These are phyloP conservation scores for Olivierus martensii DNA, from an alignment of 1,140 invertebrate genomes.

Conservation along the genomic window DNA sequence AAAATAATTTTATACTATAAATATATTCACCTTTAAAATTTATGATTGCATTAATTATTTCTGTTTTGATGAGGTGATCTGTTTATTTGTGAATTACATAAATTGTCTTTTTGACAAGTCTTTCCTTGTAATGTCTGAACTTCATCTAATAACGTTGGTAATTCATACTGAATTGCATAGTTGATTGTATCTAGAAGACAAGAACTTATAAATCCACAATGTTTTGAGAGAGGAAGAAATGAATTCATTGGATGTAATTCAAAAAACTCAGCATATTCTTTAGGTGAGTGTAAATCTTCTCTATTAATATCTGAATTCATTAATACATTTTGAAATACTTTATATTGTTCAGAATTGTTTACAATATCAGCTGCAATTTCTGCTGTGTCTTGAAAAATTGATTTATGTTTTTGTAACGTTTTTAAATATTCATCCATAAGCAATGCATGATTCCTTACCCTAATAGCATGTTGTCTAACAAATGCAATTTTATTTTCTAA, in stretches of 20 bases:
- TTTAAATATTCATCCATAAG: slow-evolving; percentile 90
- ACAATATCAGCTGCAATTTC: slow-evolving; percentile 47
- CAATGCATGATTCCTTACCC: slow-evolving; percentile 87
- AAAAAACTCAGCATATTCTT: slow-evolving; percentile 83
- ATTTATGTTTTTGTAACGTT: slow-evolving; percentile 85
- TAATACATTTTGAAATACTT: slow-evolving; percentile 72
- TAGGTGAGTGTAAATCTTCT: slow-evolving; percentile 79
- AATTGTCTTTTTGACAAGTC: too few relatives aligned
- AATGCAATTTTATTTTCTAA: slow-evolving; percentile 89
- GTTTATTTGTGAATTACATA: too few relatives aligned
- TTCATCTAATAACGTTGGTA: slow-evolving; percentile 4
- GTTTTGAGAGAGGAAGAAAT: slow-evolving; percentile 12
- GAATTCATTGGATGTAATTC: slow-evolving; percentile 27
- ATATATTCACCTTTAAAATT: too few relatives aligned
- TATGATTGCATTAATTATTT: too few relatives aligned
- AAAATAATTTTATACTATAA: too few relatives aligned
- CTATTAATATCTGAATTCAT: slow-evolving; percentile 81
- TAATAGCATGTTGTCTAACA: slow-evolving; percentile 80
- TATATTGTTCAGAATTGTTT: slow-evolving; percentile 85
- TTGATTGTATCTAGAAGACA: slow-evolving; percentile 10
- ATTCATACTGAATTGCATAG: slow-evolving; percentile 7
- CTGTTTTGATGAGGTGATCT: too few relatives aligned
- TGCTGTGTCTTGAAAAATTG: slow-evolving; percentile 78
- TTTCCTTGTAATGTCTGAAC: not conserved
- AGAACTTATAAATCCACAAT: slow-evolving; percentile 9